These are phyloP conservation scores for Alosa sapidissima DNA, from an alignment of 2,797 vertebrate species.

Conservation along the genomic window DNA sequence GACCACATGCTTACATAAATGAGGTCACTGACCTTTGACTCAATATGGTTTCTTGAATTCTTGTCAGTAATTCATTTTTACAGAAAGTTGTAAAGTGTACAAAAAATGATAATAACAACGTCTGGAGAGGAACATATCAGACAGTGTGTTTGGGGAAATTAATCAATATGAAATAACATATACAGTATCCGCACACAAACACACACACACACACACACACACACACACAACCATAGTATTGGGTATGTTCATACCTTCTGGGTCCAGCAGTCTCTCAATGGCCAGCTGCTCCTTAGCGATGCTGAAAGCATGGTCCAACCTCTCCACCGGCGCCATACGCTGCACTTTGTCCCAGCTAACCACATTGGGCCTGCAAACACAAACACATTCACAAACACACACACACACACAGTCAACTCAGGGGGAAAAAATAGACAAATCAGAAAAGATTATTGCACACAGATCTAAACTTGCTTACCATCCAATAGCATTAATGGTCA, in stretches of 20 bases:
- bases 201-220: neutral
- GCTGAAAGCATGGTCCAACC: constrained; percentile 90
- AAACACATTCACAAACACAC: neutral
- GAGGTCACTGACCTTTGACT: no score
- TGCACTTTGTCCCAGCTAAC: constrained; percentile 88
- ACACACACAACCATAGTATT: neutral
- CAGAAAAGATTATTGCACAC: neutral
- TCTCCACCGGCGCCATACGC: constrained; percentile 77
- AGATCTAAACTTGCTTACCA: neutral
- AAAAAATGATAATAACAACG: no score
- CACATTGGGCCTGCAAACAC: constrained; percentile 78
- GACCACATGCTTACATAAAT: no score
- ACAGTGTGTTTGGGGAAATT: neutral
- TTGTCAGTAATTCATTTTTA: no score
- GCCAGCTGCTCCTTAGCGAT: constrained; percentile 87
- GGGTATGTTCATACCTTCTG: constrained; percentile 82
- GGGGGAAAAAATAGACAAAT: no score
- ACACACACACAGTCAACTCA: constrained; percentile 26
- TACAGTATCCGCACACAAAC: neutral
- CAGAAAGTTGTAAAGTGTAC: no score
- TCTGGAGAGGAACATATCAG: no score
- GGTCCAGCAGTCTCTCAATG: constrained; percentile 91
- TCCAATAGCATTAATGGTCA: no score
- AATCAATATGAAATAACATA: neutral
- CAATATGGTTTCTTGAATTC: no score